phyloP scores from a whole-genome alignment of 2,113 vertebrate genomes.

The Crypturellus undulatus region DNA sequence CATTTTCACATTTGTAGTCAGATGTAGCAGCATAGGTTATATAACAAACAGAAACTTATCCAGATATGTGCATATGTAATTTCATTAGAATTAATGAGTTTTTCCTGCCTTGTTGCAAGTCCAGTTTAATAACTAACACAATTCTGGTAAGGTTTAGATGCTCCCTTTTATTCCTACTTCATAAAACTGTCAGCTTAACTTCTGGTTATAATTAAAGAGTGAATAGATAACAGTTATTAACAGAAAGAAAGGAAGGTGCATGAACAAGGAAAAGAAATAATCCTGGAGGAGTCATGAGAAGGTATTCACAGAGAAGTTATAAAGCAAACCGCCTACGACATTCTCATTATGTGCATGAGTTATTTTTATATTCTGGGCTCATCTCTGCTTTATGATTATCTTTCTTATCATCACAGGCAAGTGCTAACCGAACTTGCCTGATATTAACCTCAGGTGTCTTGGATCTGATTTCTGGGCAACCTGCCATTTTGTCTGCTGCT shows the following conservation, averaged over 20 bases:
- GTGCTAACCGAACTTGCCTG: background rate
- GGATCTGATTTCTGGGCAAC: background rate
- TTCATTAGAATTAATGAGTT: background rate
- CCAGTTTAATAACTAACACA: constrained; percentile 1
- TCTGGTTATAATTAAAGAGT: background rate
- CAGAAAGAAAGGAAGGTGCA: background rate
- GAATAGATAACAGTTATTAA: background rate
- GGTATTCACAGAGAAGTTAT: background rate
- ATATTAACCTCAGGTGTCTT: background rate
- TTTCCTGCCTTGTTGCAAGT: constrained; percentile 1
- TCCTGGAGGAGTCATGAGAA: background rate
- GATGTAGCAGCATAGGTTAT: background rate
- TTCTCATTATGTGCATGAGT: background rate
- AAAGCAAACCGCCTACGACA: background rate
- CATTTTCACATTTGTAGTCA: background rate
- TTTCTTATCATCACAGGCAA: background rate
- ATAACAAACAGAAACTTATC: background rate
- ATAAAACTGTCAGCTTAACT: background rate
- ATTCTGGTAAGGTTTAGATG: background rate
- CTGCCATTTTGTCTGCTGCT: background rate
- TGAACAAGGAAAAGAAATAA: background rate
- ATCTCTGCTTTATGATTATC: background rate
- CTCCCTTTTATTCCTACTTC: background rate
- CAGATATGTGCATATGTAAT: background rate
- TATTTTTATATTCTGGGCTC: background rate